Evolutionary conservation across 2,113 vertebrate genomes (phyloP).

Genomic region (Bos taurus): ARS-UCD2.0 NC_037340.1:61118501-61119000

Average conservation of each 20-base stretch:
- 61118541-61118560: background rate
- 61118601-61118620: background rate
- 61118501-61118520: background rate
- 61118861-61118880: background rate
- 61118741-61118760: background rate
- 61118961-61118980: background rate
- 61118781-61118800: background rate
- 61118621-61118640: background rate
- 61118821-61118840: background rate
- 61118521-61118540: background rate
- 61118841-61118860: background rate
- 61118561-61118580: background rate
- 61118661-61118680: background rate
- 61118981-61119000: background rate
- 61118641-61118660: background rate
- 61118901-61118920: background rate
- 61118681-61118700: background rate
- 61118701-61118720: background rate
- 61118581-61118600: background rate
- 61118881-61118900: slow-evolving; percentile 7
- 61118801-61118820: background rate
- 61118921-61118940: background rate
- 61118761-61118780: background rate
- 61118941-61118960: background rate
- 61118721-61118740: background rate